phyloP scores from a whole-genome alignment of 2,113 vertebrate species.

The Phyllostomus discolor region DNA sequence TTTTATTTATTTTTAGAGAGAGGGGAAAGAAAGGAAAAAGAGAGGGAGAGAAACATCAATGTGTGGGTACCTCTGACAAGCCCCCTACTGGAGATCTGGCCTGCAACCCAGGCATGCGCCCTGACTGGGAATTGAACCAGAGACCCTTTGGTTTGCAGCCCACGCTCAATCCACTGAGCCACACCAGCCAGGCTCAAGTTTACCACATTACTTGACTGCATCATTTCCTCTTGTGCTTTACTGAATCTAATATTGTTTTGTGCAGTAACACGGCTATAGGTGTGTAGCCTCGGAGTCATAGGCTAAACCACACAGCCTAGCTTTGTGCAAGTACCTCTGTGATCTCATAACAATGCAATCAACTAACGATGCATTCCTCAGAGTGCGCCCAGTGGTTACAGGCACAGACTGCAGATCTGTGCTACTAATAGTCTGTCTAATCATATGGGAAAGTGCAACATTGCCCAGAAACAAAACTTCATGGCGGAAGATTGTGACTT shows the following conservation, averaged over 20 bases:
- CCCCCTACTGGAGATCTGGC: too few relatives aligned
- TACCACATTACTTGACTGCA: background rate
- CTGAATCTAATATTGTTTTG: background rate
- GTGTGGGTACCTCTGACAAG: too few relatives aligned
- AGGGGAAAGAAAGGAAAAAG: too few relatives aligned
- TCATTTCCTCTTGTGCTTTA: background rate
- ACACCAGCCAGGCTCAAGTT: too few relatives aligned
- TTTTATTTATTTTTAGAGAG: too few relatives aligned
- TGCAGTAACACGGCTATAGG: background rate
- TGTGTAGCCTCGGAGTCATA: background rate
- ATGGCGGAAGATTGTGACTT: constrained; percentile 87
- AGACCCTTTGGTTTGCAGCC: too few relatives aligned
- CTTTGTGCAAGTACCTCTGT: background rate
- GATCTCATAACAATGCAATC: background rate
- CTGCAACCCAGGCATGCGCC: too few relatives aligned
- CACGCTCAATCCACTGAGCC: too few relatives aligned
- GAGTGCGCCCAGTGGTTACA: background rate
- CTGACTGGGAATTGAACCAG: too few relatives aligned
- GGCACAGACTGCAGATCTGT: background rate
- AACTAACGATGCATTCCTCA: background rate
- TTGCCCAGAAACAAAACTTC: constrained; percentile 95
- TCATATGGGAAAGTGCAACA: constrained; percentile 80
- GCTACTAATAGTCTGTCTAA: constrained; percentile 76
- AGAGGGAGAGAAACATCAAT: too few relatives aligned
- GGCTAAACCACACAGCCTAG: background rate